phyloP scores from a whole-genome alignment of 1,140 invertebrate species.

The Melipona quadrifasciata region DNA sequence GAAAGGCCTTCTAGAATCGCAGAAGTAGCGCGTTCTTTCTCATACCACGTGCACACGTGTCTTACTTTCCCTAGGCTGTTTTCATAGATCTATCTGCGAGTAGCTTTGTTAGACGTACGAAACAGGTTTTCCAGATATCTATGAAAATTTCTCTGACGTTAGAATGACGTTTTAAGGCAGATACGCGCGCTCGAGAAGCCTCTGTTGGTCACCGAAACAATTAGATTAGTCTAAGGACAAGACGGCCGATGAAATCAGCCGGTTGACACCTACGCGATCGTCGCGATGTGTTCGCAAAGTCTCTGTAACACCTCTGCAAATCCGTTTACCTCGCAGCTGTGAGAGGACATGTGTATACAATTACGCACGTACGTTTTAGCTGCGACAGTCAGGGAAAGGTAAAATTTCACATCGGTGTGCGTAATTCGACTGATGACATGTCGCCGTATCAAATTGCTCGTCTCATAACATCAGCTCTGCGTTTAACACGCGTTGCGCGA shows the following conservation, averaged over 20 bases:
- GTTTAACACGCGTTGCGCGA: not conserved
- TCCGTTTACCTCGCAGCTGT: not conserved
- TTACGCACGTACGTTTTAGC: not conserved
- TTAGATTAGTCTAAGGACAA: slow-evolving; percentile 19
- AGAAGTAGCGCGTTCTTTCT: not conserved
- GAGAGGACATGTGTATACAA: not conserved
- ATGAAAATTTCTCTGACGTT: not conserved
- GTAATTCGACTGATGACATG: slow-evolving; percentile 42
- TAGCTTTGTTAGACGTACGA: not conserved
- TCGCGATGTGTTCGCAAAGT: not conserved
- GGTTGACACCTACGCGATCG: not conserved
- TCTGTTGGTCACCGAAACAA: not conserved
- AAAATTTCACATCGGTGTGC: slow-evolving; percentile 29
- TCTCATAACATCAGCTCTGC: not conserved
- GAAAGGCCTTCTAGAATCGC: not conserved
- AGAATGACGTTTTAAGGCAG: not conserved
- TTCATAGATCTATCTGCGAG: not conserved
- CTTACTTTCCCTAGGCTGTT: not conserved
- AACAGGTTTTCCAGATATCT: too few relatives aligned
- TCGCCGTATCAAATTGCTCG: slow-evolving; percentile 30
- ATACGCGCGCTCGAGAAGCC: not conserved
- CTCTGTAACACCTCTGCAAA: not conserved
- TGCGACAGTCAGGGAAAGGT: not conserved
- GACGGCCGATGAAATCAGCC: not conserved
- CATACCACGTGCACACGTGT: not conserved